Conservation (phyloP, 2,888 invertebrate species). For the Drosophila paranaensis region DNA sequence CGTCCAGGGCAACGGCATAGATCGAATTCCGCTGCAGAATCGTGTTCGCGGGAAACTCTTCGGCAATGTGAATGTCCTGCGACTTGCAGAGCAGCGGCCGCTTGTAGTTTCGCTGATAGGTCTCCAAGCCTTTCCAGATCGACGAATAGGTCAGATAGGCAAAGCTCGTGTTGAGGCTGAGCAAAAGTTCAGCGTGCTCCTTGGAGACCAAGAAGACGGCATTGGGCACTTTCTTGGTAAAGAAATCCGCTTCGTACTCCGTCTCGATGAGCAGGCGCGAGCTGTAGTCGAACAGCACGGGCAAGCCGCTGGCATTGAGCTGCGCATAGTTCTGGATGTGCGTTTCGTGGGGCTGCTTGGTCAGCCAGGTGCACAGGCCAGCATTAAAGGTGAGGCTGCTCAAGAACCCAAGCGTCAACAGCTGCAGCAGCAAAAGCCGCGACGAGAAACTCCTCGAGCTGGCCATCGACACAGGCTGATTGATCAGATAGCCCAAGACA, state of each 20-base stretch:
- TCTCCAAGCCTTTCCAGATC: neutral
- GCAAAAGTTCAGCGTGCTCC: conserved; percentile 9
- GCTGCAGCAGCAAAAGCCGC: conserved; percentile 2
- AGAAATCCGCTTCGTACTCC: neutral
- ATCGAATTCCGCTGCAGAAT: conserved; percentile 42
- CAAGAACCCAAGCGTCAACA: conserved; percentile 22
- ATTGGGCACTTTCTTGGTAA: conserved; percentile 12
- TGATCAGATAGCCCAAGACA: conserved; percentile 26
- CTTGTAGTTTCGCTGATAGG: conserved; percentile 17
- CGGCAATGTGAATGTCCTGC: neutral
- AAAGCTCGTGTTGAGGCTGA: conserved; percentile 41
- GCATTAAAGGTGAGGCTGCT: conserved; percentile 10
- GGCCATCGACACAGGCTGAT: neutral
- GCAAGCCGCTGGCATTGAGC: conserved; percentile 35
- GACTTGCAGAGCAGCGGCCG: conserved; percentile 33
- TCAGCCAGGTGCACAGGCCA: conserved; percentile 37
- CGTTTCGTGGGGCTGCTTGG: conserved; percentile 24
- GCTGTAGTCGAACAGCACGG: conserved; percentile 18
- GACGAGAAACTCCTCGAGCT: neutral
- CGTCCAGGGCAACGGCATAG: conserved; percentile 30
- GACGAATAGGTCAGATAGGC: conserved; percentile 28
- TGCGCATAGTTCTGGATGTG: conserved; percentile 37
- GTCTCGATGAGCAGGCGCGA: neutral
- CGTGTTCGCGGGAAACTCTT: conserved; percentile 6
- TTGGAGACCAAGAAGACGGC: neutral